phyloP scores from a whole-genome alignment of 1,140 invertebrate species.

The Galleria mellonella region DNA sequence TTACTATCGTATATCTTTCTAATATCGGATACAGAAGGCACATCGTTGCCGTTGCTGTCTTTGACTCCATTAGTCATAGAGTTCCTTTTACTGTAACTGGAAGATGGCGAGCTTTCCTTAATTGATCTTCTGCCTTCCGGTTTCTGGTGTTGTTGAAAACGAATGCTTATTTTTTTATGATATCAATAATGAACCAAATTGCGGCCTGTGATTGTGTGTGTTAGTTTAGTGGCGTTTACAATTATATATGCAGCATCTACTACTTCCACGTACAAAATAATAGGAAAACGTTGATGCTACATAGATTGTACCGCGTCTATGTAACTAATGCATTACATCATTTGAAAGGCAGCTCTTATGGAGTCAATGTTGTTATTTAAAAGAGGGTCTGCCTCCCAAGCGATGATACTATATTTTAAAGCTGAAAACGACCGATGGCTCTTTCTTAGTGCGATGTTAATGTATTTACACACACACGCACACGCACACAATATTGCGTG shows the following conservation, averaged over 20 bases:
- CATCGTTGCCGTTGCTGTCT: conserved; percentile 75
- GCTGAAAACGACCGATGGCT: conserved; percentile 5
- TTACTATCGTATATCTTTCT: conserved; percentile 72
- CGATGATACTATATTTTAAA: not conserved
- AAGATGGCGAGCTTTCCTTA: conserved; percentile 53
- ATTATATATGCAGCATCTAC: not conserved
- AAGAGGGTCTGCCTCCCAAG: conserved; percentile 7
- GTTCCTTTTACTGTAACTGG: conserved; percentile 46
- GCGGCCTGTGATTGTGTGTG: conserved; percentile 37
- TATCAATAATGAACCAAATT: conserved; percentile 12
- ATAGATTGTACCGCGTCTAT: not conserved
- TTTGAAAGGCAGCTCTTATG: conserved; percentile 1
- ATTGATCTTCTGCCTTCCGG: conserved; percentile 51
- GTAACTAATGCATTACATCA: conserved; percentile 4
- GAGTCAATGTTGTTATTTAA: not conserved
- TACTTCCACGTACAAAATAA: not conserved
- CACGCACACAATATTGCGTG: conserved; percentile 26
- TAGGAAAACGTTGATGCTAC: no score
- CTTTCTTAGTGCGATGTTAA: conserved; percentile 30
- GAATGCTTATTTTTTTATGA: conserved; percentile 32
- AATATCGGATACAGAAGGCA: conserved; percentile 74
- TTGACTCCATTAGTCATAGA: conserved; percentile 55
- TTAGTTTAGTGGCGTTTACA: conserved; percentile 18
- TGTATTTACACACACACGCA: conserved; percentile 33
- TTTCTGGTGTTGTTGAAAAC: conserved; percentile 60